Base-by-base conservation (phyloP, 1,140 invertebrate genomes). In the Portunus trituberculatus region DNA sequence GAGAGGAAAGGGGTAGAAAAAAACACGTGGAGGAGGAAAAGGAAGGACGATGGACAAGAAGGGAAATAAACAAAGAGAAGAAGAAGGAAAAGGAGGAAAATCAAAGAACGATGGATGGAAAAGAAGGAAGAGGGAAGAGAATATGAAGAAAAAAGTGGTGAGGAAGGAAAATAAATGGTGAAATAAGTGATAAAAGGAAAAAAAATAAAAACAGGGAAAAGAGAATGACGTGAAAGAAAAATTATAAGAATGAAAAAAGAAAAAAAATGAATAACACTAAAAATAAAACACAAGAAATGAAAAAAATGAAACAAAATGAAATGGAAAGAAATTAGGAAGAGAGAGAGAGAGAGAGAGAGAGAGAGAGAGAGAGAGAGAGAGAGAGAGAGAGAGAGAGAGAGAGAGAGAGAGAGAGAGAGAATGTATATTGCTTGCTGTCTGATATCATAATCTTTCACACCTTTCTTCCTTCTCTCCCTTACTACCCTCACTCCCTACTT, bases 341-440 rank as follows among this genome's bases (percentile, higher is more conserved):
- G 88, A 46, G 48, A 48, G n/a, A 46, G 88, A 88, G 86, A 88
- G 86, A 88, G 86, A 46, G 86, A 88, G 86, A 45, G 86, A 88
- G 86, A 32, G 29, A n/a, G 86, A 88, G 25, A 88, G 86, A 45
- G 86, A 46, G 86, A 88, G 86, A 46, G 86, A 88, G 86, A 88
- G 25, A 88, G 86, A 45, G 86, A 46, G 86, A 88, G 86, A 46
- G 86, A 32, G 86, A 88, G 29, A 88, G 86, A 88, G 86, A 46
- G 86, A 88, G 86, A 45, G 86, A 88, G 31, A 88, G 86, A 45
- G 86, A 46, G 31, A 88, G 86, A 32, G 86, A 88, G 28, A 39
- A n/a, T 2, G 52, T 59, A 20, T 76, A 76, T 88, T 46, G 14
- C 20, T 88, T 46, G 86, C 28, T 88, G 31, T 46, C 31, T 88